Evolutionary conservation across 2,113 vertebrate species (phyloP), one percentile per base, ranked within the genome.

Genomic region (Hydrolagus affinis): DNA sequence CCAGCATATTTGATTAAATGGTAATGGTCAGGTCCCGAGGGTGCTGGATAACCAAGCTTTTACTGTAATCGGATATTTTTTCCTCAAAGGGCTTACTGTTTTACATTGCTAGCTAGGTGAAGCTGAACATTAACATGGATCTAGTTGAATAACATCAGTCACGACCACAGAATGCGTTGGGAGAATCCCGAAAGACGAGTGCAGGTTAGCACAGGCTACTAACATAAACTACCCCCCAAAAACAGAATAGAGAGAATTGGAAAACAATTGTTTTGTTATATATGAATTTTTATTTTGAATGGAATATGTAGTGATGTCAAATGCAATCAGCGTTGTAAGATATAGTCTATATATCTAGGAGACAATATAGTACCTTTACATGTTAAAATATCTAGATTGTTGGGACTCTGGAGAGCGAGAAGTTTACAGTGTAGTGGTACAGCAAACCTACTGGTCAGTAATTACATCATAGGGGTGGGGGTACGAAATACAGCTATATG

Each of bases 241-340:
- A 66, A 83, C 15, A 66, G 12, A 0, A 64, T 19, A 60, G 44
- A 30, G 60, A 17, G 66, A 83, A 66, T 68, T 8, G 66, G 4
- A 28, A 19, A 15, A 15, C 60, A 83, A 44, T 62, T 68, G 1
- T 21, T 21, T n/a, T 68, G 78, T 80, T 80, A 25, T 64, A 80
- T 80, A 83, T 66, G 25, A 83, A 83, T 17, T 83, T n/a, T 83
- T 83, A 83, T 83, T 83, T 83, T 83, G 60, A 83, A 66, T 83
- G 60, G 66, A 30, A 17, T 83, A 30, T 83, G 62, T 68, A 83
- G 28, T 83, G 78, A 21, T 66, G 17, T 83, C 60, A 83, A 25
- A 10, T 68, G 15, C 21, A 25, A 83, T 68, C 62, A 66, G 78
- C 60, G 66, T 64, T 32, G 44, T 80, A 80, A 83, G 60, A 77